Evolutionary conservation across 2,888 invertebrate genomes (phyloP), one percentile per base, ranked within the genome.

Genomic region (Drosophila lacicola): DNA sequence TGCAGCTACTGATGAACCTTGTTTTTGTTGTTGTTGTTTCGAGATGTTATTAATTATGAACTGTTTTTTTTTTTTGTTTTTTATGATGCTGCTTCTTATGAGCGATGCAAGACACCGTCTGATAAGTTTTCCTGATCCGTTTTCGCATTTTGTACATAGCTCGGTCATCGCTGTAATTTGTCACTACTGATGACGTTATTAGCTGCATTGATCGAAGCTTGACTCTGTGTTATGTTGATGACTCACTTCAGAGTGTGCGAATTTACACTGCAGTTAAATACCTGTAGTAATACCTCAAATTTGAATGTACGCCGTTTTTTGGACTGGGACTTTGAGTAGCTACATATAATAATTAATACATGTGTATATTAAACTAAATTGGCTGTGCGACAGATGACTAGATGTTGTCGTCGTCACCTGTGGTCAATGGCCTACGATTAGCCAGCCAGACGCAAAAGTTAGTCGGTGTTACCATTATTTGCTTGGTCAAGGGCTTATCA

Each of bases 401-500:
- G 69, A 72, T 70, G 56, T 72, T 60, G 36, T 44, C 60, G n/a
- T 55, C 53, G 25, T 11, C 19, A 46, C 11, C 11, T 57, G 14
- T 56, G 33, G 46, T 47, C 62, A 65, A 49, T 46, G 61, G 49
- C 50, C 58, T 57, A 54, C 78, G 82, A 86, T 89, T 86, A 88
- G 71, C 73, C 60, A 50, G 55, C 25, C 51, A 67, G 55, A 42
- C 46, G 37, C 25, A 54, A 54, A 74, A 62, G 53, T 63, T 60
- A 51, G 37, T 53, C 45, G 47, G 44, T 60, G 58, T 46, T 53
- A 53, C 68, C 62, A 66, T 50, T 62, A 44, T 45, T 47, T 50
- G 45, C 25, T 19, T 55, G 50, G 53, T 56, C 60, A 73, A 79
- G 60, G 75, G 74, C 88, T 89, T 90, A 91, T 91, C 89, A 91